Conservation (phyloP, 2,888 invertebrate genomes). For the Drosophila conformis region DNA sequence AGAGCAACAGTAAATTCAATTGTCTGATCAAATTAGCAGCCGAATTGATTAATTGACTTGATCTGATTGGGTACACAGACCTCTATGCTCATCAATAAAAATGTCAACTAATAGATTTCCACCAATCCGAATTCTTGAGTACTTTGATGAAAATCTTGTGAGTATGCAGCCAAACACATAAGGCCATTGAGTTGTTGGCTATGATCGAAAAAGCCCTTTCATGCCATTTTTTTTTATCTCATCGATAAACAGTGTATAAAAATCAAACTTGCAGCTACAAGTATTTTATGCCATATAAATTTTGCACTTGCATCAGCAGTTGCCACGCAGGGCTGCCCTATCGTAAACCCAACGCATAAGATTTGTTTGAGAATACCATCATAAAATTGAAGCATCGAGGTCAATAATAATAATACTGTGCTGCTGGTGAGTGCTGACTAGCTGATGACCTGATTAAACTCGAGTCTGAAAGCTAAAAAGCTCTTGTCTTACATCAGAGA, state of each 20-base stretch:
- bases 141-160: neutral
- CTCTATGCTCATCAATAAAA: conserved; percentile 24
- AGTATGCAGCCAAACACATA: neutral
- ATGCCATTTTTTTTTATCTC: conserved; percentile 41
- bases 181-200: conserved; percentile 20
- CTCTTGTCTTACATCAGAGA: accelerated
- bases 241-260: conserved; percentile 53
- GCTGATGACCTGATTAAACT: neutral
- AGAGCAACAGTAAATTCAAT: conserved; percentile 42
- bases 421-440: conserved; percentile 1
- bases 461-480: neutral
- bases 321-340: conserved; percentile 35
- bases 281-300: conserved; percentile 60
- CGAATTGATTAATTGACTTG: conserved; percentile 71
- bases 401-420: conserved; percentile 37
- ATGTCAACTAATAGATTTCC: conserved; percentile 36
- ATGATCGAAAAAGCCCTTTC: conserved; percentile 41
- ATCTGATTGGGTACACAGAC: conserved; percentile 45
- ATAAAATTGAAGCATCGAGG: conserved; percentile 52
- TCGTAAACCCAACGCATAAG: conserved; percentile 52
- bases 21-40: conserved; percentile 61
- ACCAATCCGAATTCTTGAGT: conserved; percentile 9
- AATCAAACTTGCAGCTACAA: conserved; percentile 18
- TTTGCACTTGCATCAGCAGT: conserved; percentile 69
- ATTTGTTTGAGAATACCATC: conserved; percentile 66